A percentile compares a stretch with the other conserved stretches of the same genome.
Evolutionary conservation across 2,113 vertebrate species (phyloP).

Genomic region (Eulemur macaco): DNA sequence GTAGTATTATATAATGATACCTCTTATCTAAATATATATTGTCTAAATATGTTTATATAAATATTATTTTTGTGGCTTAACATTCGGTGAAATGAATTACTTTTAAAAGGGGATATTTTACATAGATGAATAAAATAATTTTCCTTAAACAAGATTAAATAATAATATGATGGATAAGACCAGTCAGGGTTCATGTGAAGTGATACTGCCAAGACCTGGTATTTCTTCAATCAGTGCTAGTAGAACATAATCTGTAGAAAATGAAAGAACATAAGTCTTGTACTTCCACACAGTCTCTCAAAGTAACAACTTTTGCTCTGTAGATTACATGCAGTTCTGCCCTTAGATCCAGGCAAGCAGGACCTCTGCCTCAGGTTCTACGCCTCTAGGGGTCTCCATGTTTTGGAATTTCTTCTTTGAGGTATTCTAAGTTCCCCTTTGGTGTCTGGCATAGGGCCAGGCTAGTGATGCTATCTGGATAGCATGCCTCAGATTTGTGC

Average conservation of each 20-base stretch:
- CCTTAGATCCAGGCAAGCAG: not conserved
- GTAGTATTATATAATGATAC: not conserved
- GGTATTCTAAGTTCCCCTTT: not conserved
- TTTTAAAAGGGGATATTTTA: not conserved
- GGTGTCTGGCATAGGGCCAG: not conserved
- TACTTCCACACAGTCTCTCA: not conserved
- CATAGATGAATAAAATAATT: not conserved
- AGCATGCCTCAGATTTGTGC: not conserved
- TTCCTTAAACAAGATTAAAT: not conserved
- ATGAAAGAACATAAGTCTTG: not conserved
- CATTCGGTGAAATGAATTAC: not conserved
- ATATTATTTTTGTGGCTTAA: not conserved
- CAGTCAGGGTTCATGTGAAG: not conserved
- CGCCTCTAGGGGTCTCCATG: no score
- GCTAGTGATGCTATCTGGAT: not conserved
- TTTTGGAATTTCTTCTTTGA: not conserved
- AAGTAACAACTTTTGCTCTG: not conserved
- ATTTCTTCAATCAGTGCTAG: not conserved
- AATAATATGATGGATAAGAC: not conserved
- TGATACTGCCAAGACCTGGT: not conserved
- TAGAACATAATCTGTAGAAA: not conserved
- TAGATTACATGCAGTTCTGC: not conserved
- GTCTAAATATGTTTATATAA: not conserved
- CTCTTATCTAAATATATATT: not conserved
- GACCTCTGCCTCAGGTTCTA: not conserved